These are phyloP conservation scores for Plectropomus leopardus DNA, from an alignment of 2,113 vertebrate genomes.

Conservation along the genomic window DNA sequence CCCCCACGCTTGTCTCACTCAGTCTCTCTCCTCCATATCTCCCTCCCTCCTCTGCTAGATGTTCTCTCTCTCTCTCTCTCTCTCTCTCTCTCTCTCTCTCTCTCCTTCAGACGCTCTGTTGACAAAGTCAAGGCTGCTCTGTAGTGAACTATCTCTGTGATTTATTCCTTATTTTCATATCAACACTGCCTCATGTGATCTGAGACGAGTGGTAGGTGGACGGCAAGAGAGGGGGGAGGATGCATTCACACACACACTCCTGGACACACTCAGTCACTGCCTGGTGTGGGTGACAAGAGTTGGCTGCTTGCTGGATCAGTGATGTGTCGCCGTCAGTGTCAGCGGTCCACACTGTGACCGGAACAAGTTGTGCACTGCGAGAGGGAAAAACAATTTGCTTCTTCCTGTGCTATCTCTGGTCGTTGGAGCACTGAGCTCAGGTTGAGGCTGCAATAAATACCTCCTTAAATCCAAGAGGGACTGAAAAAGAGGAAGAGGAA, in stretches of 20 bases:
- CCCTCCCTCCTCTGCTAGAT: constrained; percentile 57
- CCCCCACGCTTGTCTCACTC: constrained; percentile 48
- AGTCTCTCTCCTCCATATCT: constrained; percentile 58
- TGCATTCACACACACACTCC: constrained; percentile 41
- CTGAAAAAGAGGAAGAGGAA: constrained; percentile 32
- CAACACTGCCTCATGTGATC: constrained; percentile 68
- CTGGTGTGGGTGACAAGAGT: constrained; percentile 47
- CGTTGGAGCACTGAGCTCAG: constrained; percentile 36
- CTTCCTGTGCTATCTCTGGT: constrained; percentile 24
- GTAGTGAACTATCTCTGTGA: constrained; percentile 78
- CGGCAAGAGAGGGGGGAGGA: constrained; percentile 35
- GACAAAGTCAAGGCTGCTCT: constrained; percentile 83
- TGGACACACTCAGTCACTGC: constrained; percentile 51
- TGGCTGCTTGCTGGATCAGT: constrained; percentile 64
- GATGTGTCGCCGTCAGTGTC: constrained; percentile 76
- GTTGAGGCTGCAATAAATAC: constrained; percentile 71
- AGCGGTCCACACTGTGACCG: constrained; percentile 70
- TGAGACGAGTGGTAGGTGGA: constrained; percentile 57
- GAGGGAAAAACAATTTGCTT: constrained; percentile 33
- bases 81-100: constrained; percentile 10
- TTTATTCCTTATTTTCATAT: constrained; percentile 83
- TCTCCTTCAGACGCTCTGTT: constrained; percentile 73
- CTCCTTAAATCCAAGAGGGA: constrained; percentile 29
- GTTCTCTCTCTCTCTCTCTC: constrained; percentile 38
- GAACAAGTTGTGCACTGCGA: constrained; percentile 66